Base-by-base conservation (phyloP, 2,888 invertebrate species). In the Nomada goodeniana region DNA sequence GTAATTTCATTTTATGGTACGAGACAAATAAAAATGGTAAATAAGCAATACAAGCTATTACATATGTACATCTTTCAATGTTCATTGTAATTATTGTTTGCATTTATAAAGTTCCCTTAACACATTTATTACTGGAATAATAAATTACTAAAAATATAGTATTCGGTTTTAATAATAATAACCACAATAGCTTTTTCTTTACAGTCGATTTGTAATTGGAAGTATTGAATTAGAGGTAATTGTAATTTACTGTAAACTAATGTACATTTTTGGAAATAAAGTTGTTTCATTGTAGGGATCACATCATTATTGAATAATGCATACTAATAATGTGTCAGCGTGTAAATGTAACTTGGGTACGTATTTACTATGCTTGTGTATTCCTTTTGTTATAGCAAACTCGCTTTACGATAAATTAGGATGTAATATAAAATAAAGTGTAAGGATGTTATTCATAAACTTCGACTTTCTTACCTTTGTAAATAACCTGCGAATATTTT, bases 241-340 rank as follows among this genome's bases (percentile, higher is more conserved):
- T 59, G 57, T 77, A 47, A 72, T 71, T 50, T 53, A 76, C 47
- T 69, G 65, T 69, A 70, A 67, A 65, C 47, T 71, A 80, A 67
- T 80, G 76, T 76, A 67, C n/a, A 80, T 77, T 71, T 70, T 61
- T 67, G 9, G 55, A 63, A 44, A 74, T 57, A 26, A 68, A 78
- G 23, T 57, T 47, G 55, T n/a, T 23, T 5, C 29, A 67, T 68
- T 74, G 57, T 50, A 60, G 26, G 59, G 20, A 42, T 2, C 13
- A 53, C 26, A 47, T 53, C 15, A 4, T 18, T n/a, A 60, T 47
- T 61, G 2, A 52, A n/a, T 42, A 42, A 10, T 23, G 13, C 44
- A 11, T 1, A 18, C 36, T 36, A 7, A 36, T 36, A 53, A 23
- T 61, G 10, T 23, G 18, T 47, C 44, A 23, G 15, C 26, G 29